Conservation (phyloP, 2,113 vertebrate genomes). For the Semnornis frantzii region DNA sequence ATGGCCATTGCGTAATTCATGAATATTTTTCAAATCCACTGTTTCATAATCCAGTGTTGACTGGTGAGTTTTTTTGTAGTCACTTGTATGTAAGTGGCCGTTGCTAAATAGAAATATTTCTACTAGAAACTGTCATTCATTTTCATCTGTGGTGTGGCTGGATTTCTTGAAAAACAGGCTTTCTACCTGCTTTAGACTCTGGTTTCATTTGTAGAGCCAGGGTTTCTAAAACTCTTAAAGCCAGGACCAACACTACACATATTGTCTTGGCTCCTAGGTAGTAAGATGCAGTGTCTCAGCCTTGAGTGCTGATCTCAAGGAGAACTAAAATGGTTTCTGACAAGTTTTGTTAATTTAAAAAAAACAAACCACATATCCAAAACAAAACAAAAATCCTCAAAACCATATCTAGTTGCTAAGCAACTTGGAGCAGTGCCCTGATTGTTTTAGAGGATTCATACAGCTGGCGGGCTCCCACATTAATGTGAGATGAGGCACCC, state of each 20-base stretch:
- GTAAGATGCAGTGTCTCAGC: not conserved
- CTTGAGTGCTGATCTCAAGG: not conserved
- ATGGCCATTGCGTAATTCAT: not conserved
- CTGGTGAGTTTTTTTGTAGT: not conserved
- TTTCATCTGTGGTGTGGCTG: not conserved
- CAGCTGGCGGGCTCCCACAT: not conserved
- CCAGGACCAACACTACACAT: not conserved
- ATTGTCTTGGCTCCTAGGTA: not conserved
- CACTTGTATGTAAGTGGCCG: not conserved
- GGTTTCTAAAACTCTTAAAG: not conserved
- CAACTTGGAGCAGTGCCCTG: not conserved
- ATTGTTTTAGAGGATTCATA: not conserved
- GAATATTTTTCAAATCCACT: not conserved
- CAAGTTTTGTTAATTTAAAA: not conserved
- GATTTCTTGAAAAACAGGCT: not conserved
- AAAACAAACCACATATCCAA: not conserved
- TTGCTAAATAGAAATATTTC: conserved; percentile 20
- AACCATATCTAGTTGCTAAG: conserved; percentile 45
- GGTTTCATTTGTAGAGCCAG: not conserved
- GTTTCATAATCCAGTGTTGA: not conserved
- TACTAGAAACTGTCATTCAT: not conserved
- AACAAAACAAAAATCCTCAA: not conserved
- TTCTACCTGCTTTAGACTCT: not conserved
- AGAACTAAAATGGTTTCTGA: not conserved
- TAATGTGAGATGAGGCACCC: not conserved